Evolutionary conservation across 2,888 invertebrate genomes (phyloP), one percentile per base, ranked within the genome.

Genomic region (Diloba caeruleocephala): DNA sequence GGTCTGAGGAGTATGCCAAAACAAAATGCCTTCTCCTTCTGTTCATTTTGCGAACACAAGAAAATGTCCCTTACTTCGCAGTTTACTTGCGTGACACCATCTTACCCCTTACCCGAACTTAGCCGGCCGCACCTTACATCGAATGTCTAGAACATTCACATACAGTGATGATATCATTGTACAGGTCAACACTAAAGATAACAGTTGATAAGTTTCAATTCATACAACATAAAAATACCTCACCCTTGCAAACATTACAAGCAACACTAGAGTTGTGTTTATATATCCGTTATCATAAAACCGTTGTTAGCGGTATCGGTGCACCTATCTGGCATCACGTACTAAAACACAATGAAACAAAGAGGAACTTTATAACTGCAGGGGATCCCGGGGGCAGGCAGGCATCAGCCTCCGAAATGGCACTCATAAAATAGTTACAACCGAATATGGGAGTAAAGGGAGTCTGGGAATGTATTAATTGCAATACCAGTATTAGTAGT

Each of bases 401-500:
- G 75, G 74, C 77, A 79, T 79, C 80, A 78, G 78, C 78, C 79
- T 78, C 71, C 71, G 77, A 76, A 79, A 82, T 81, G 74, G 76
- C 77, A 79, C 76, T 84, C 86, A 81, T 90, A 89, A 90, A 90
- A 88, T 84, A 80, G 86, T 88, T 84, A 85, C 84, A 78, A 61
- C 77, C 79, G 80, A 81, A 82, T 76, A 74, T n/a, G 78, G 79
- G 70, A 58, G 43, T 72, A 72, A 77, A 76, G 77, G 69, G 70
- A 78, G 31, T 31, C 45, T 33, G 57, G 49, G 51, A 58, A 72
- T 37, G 53, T 59, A 50, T 58, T 56, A 50, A 62, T 61, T 57
- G 63, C 21, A 62, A 37, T 61, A 29, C 21, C 6, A 21, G 29
- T 23, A 25, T 33, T 28, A 23, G 19, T 14, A 7, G 2, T 13